Conservation (phyloP, 2,797 vertebrate species). For the Amblyopsis hoosieri region DNA sequence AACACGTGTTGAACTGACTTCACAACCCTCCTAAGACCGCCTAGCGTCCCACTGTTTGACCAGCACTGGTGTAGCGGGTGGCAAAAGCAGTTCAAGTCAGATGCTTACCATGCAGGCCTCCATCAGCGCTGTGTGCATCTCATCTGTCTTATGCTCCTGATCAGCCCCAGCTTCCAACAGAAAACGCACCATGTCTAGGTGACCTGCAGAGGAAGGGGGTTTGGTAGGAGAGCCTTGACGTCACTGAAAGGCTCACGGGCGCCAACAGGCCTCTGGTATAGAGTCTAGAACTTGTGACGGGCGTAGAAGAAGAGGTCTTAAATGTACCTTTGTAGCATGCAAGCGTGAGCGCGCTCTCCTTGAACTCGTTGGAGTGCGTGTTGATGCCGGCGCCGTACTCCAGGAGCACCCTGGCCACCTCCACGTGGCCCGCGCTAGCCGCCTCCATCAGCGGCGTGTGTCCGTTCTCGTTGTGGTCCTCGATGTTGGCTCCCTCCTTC, state of each 20-base stretch:
- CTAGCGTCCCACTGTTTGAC: too few species aligned
- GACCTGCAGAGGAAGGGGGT: constrained; percentile 77
- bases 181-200: constrained; percentile 99
- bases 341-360: constrained; percentile 98
- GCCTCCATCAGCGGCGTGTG: constrained; percentile 99
- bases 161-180: constrained; percentile 98
- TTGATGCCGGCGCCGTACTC: constrained; percentile 99
- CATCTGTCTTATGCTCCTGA: constrained; percentile 99
- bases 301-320: background rate
- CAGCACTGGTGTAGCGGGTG: background rate
- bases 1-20: too few species aligned
- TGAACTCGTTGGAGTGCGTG: constrained; percentile 99
- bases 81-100: constrained; percentile 47
- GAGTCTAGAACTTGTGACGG: background rate
- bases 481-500: constrained; percentile 98
- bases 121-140: constrained; percentile 99
- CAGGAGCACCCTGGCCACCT: constrained; percentile 94
- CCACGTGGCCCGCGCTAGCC: constrained; percentile 96
- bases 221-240: background rate
- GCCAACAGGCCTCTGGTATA: background rate
- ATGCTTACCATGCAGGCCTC: constrained; percentile 98
- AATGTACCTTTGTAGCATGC: constrained; percentile 97
- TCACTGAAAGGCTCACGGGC: too few species aligned
- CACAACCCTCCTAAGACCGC: too few species aligned
- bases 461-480: constrained; percentile 99